These are phyloP conservation scores for Drosophila ogumai DNA, from an alignment of 1,140 invertebrate genomes.

Conservation along the genomic window DNA sequence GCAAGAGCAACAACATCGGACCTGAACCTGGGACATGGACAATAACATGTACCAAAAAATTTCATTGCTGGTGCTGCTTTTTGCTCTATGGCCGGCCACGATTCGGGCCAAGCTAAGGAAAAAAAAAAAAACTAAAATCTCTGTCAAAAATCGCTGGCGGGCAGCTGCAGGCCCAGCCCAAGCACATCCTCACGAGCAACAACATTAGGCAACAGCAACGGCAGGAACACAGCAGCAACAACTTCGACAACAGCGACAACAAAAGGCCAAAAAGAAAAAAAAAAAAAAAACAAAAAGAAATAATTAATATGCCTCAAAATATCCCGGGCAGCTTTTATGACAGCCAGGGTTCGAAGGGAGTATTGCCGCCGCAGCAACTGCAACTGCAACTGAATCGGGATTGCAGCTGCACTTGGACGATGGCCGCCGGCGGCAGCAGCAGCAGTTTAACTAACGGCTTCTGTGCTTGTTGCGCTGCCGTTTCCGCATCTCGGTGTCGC, in stretches of 20 bases:
- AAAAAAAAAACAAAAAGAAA: conserved; percentile 47
- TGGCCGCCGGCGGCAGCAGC: conserved; percentile 54
- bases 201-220: conserved; percentile 41
- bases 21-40: conserved; percentile 74
- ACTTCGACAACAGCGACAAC: conserved; percentile 65
- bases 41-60: conserved; percentile 81
- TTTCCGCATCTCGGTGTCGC: conserved; percentile 81
- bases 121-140: conserved; percentile 55
- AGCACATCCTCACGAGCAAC: conserved; percentile 74
- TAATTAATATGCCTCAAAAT: conserved; percentile 84
- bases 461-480: conserved; percentile 82
- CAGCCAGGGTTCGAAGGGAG: conserved; percentile 69
- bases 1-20: conserved; percentile 50
- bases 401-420: conserved; percentile 69
- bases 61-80: conserved; percentile 74
- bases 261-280: conserved; percentile 57
- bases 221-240: conserved; percentile 44
- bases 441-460: conserved; percentile 81
- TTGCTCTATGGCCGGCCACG: conserved; percentile 55
- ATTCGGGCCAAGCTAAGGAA: conserved; percentile 54
- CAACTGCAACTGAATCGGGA: conserved; percentile 52
- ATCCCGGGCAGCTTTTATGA: conserved; percentile 75
- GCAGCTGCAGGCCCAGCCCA: conserved; percentile 74
- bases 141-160: conserved; percentile 78
- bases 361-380: conserved; percentile 14